phyloP scores from a whole-genome alignment of 2,888 invertebrate genomes.

The Dolichopus griseipennis region DNA sequence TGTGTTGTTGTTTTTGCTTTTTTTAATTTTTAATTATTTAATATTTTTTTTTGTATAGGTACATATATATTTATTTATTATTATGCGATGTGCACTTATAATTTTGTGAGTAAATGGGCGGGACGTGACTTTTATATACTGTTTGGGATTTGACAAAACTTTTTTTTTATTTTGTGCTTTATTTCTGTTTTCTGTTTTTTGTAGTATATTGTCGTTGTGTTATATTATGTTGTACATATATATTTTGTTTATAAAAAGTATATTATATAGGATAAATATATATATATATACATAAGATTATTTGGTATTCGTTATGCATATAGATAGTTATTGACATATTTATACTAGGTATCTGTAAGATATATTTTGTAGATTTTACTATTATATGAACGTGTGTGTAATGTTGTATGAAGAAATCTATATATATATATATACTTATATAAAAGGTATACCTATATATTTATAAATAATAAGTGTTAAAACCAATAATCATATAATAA shows the following conservation, averaged over 20 bases:
- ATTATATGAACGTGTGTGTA: background rate
- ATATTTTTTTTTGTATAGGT: no score
- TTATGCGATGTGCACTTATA: conserved; percentile 5
- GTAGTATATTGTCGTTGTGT: background rate
- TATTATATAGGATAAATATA: no score
- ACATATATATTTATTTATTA: background rate
- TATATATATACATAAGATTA: no score
- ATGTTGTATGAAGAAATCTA: background rate
- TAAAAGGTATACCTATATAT: background rate
- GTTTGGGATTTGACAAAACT: background rate
- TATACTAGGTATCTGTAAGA: no score
- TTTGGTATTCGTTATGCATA: no score
- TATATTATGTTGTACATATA: background rate
- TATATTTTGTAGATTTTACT: no score
- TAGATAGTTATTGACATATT: no score
- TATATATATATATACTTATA: no score
- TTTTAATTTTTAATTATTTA: background rate
- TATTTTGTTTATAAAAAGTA: no score
- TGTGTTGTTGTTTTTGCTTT: conserved; percentile 12
- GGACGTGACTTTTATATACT: conserved; percentile 39
- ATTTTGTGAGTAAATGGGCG: conserved; percentile 41
- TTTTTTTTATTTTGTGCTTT: background rate
- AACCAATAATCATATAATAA: background rate
- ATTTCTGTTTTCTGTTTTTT: background rate
- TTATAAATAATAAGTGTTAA: background rate